Evolutionary conservation across 2,888 invertebrate species (phyloP).

Genomic region (Hydraecia micacea): DNA sequence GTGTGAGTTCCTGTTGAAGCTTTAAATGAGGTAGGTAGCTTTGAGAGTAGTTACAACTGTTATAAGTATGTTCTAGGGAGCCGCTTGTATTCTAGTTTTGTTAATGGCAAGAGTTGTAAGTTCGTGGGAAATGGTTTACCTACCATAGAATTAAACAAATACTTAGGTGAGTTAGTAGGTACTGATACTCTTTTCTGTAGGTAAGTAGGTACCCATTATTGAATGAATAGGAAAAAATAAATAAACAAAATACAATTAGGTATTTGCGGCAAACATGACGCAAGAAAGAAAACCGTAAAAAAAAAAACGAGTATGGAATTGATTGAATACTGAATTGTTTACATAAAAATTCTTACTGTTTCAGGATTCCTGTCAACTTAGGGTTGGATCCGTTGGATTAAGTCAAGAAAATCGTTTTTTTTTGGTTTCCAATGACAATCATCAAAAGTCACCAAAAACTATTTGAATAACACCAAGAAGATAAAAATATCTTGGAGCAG

Average conservation of each 20-base stretch:
- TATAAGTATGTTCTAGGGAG: slow-evolving; percentile 7
- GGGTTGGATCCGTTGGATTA: neutral
- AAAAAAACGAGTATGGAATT: neutral
- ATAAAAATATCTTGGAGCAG: neutral
- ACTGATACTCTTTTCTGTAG: neutral
- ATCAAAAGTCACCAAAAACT: neutral
- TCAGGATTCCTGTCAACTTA: neutral
- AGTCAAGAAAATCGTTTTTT: neutral
- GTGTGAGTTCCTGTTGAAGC: slow-evolving; percentile 33
- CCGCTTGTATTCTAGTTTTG: slow-evolving; percentile 9
- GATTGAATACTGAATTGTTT: neutral
- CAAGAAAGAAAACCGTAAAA: neutral
- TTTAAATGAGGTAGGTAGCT: slow-evolving; percentile 14
- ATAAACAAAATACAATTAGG: neutral
- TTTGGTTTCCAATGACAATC: neutral
- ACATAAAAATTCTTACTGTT: neutral
- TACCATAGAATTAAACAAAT: neutral
- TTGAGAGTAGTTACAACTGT: neutral
- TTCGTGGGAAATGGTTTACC: slow-evolving; percentile 34
- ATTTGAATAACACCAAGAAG: neutral
- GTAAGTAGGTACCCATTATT: neutral
- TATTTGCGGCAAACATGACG: neutral
- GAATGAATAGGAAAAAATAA: neutral
- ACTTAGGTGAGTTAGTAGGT: neutral
- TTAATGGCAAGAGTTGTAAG: neutral